phyloP scores from a whole-genome alignment of 2,888 invertebrate species.

The Pristionchus exspectatus region DNA sequence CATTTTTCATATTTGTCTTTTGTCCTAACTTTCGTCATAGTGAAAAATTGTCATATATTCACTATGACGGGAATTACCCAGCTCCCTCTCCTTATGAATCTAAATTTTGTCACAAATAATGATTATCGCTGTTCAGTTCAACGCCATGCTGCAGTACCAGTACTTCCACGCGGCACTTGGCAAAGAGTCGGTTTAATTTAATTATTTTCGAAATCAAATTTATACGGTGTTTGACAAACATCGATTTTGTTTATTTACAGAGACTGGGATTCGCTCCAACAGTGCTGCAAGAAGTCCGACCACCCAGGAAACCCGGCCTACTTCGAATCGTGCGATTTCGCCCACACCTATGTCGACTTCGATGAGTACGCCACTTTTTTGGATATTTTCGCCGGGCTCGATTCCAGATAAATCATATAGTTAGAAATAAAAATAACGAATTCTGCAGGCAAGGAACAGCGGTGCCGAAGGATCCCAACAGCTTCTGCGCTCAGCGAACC shows the following conservation, averaged over 20 bases:
- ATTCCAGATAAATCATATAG: too few relatives aligned
- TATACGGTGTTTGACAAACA: too few relatives aligned
- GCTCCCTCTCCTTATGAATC: too few relatives aligned
- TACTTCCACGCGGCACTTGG: conserved; percentile 69
- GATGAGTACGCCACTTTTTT: conserved; percentile 9
- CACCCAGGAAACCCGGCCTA: conserved; percentile 59
- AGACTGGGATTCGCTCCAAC: conserved; percentile 65
- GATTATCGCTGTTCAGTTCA: conserved; percentile 58
- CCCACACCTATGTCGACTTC: conserved; percentile 60
- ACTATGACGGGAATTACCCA: too few relatives aligned
- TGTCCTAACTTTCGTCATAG: too few relatives aligned
- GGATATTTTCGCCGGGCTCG: too few relatives aligned
- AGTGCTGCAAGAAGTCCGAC: conserved; percentile 60
- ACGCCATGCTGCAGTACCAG: conserved; percentile 65
- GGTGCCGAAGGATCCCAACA: conserved; percentile 59
- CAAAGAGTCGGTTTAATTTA: conserved; percentile 60
- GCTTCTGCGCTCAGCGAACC: conserved; percentile 61
- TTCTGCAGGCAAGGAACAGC: conserved; percentile 60
- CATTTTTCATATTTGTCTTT: too few relatives aligned
- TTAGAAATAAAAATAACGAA: too few relatives aligned
- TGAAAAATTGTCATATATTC: too few relatives aligned
- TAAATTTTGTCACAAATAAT: neutral
- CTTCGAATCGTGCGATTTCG: conserved; percentile 68
- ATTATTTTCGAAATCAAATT: too few relatives aligned
- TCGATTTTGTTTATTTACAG: too few relatives aligned